Evolutionary conservation across 2,113 vertebrate species (phyloP).

Genomic region (Bolborhynchus lineola): DNA sequence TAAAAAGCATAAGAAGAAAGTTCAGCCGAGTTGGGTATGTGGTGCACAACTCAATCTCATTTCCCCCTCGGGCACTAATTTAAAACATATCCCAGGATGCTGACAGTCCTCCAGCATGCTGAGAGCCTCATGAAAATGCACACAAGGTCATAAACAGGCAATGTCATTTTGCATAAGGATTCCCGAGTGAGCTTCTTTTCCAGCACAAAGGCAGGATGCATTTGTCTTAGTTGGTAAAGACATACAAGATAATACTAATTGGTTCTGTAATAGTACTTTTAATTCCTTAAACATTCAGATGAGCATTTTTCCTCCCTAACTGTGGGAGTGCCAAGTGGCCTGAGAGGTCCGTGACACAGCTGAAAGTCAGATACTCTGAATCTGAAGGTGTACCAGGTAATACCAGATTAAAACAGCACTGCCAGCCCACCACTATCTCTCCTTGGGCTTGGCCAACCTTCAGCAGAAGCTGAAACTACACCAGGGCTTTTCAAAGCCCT

Average conservation of each 20-base stretch:
- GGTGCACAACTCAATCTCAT: neutral
- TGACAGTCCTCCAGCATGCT: neutral
- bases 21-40: conserved; percentile 35
- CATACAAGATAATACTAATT: neutral
- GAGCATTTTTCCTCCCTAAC: neutral
- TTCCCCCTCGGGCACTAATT: neutral
- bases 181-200: neutral
- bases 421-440: neutral
- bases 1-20: conserved; percentile 70
- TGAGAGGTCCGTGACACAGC: neutral
- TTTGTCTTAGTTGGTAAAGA: neutral
- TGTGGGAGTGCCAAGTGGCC: neutral
- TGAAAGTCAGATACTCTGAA: neutral
- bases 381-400: neutral
- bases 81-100: neutral
- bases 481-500: neutral
- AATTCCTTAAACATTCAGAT: neutral
- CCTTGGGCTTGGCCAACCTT: neutral
- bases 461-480: neutral
- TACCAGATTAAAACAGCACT: neutral
- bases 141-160: neutral
- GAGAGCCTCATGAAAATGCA: neutral
- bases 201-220: neutral
- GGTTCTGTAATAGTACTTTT: neutral
- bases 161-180: neutral